Conservation (phyloP, 1,140 invertebrate species). For the Nasonia longicornis region DNA sequence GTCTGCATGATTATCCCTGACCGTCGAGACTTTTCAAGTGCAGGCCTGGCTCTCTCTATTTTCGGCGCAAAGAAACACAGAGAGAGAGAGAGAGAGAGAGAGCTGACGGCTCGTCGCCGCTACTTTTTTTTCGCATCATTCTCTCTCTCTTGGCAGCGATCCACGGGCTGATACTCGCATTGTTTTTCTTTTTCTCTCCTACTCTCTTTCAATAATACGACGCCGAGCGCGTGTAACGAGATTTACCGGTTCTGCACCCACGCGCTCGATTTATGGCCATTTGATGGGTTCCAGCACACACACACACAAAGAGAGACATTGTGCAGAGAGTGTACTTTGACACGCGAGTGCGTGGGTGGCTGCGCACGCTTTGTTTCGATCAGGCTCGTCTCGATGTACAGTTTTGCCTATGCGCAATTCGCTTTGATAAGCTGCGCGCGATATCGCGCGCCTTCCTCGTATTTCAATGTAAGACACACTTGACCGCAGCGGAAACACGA, state of each 20-base stretch:
- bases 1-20: constrained; percentile 39
- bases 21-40: constrained; percentile 42
- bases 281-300: constrained; percentile 16
- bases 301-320: neutral
- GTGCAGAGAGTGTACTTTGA: neutral
- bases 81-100: neutral
- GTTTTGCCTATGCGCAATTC: neutral
- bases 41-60: neutral
- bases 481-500: neutral
- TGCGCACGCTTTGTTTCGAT: constrained; percentile 4
- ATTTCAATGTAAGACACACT: neutral
- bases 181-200: neutral
- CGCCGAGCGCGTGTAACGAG: constrained; percentile 6
- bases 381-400: neutral
- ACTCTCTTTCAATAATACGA: neutral
- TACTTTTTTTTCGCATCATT: neutral
- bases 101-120: neutral
- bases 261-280: constrained; percentile 35
- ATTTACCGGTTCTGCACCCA: constrained; percentile 40
- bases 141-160: constrained; percentile 19
- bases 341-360: neutral
- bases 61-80: no score
- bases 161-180: neutral
- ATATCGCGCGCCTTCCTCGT: neutral
- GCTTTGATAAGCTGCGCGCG: neutral